Base-by-base conservation (phyloP, 2,113 vertebrate species). In the Notarius lentiginosus region DNA sequence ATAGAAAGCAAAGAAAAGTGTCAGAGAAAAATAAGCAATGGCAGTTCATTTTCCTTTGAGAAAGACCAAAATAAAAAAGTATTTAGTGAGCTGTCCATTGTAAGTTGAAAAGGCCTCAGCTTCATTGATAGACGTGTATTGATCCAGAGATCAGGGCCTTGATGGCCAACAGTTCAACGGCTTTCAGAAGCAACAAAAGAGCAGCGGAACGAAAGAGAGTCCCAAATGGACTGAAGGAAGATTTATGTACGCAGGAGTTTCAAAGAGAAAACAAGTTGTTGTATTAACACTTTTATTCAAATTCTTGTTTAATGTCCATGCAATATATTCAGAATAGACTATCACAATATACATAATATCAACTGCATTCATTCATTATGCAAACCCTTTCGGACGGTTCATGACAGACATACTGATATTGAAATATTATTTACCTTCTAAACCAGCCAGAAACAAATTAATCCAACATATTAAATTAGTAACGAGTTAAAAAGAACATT, bases 81-180 rank as follows among this genome's bases (percentile, higher is more conserved):
- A 93, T 95, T 92, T 92, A 88, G 90, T 87, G 92, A 93, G 91
- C 94, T 92, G 91, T 80, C 90, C 90, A 91, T 95, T 96, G 94
- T 94, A 92, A 73, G 85, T 66, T 79, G 89, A 89, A 93, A 95
- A 95, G 91, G 90, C 87, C 88, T 83, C 0, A 80, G 92, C 90
- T 91, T 89, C 91, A 91, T 91, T 95, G 94, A 93, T 93, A 93
- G 94, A 95, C 93, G 90, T 93, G 92, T 94, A 95, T 94, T 95
- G 94, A 95, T 94, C 93, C 91, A 93, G 79, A 93, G 94, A 94
- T 93, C 91, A 91, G 56, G 87, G 93, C 91, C 92, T 93, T 83
- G 93, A 94, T 92, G 92, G 92, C 92, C 93, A 83, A 86, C 79
- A 92, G 93, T 93, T 93, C 88, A 88, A 90, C 90, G 88, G 93